Evolutionary conservation across 2,797 vertebrate species (phyloP).

Genomic region (Pagetopsis macropterus): DNA sequence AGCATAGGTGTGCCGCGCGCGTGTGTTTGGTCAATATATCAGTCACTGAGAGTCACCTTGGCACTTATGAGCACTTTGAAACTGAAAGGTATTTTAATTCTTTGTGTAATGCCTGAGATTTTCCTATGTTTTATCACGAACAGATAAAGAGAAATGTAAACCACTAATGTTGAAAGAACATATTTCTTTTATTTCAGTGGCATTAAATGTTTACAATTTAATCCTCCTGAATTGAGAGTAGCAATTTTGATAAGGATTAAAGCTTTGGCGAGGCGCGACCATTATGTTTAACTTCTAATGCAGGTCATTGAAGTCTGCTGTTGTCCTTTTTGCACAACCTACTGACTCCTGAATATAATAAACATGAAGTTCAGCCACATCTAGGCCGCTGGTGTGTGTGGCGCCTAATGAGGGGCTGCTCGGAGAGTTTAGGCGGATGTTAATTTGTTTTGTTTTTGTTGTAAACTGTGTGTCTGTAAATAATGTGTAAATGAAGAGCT

Average conservation of each 20-base stretch:
- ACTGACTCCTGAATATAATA: constrained; percentile 47
- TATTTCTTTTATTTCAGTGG: not conserved
- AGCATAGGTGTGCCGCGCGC: constrained; percentile 46
- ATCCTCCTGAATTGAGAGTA: constrained; percentile 7
- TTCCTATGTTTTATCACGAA: constrained; percentile 44
- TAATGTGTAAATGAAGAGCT: constrained; percentile 73
- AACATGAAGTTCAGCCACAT: constrained; percentile 34
- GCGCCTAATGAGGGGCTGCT: constrained; percentile 64
- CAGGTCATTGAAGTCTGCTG: constrained; percentile 9
- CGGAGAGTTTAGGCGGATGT: constrained; percentile 49
- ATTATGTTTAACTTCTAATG: constrained; percentile 12
- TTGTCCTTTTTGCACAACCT: constrained; percentile 36
- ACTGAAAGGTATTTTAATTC: constrained; percentile 46
- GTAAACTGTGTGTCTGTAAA: constrained; percentile 73
- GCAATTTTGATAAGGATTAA: constrained; percentile 23
- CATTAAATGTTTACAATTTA: constrained; percentile 15
- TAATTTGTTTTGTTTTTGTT: constrained; percentile 75
- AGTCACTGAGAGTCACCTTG: constrained; percentile 41
- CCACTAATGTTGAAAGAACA: constrained; percentile 1
- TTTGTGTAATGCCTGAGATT: constrained; percentile 28
- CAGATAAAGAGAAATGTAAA: constrained; percentile 18
- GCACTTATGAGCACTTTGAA: constrained; percentile 46
- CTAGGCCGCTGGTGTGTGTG: constrained; percentile 41
- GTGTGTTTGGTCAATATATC: constrained; percentile 64
- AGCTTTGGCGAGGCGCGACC: not conserved